Conservation (phyloP, 2,113 vertebrate species). For the Bubo scandiacus region DNA sequence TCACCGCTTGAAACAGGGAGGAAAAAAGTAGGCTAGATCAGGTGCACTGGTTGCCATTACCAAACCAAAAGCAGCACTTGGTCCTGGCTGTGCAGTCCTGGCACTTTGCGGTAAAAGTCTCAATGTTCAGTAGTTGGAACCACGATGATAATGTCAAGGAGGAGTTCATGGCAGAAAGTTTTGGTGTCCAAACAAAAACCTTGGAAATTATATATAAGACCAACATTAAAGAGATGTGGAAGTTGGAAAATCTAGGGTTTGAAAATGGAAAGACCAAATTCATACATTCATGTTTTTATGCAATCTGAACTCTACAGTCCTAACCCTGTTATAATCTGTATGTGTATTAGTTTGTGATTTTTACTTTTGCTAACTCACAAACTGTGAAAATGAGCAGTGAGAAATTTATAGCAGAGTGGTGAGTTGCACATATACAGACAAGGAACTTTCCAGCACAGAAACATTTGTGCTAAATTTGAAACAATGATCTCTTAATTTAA, state of each 20-base stretch:
- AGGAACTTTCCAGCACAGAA: neutral
- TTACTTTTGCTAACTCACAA: neutral
- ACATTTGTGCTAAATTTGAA: neutral
- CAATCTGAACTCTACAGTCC: neutral
- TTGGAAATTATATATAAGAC: neutral
- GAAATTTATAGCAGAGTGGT: neutral
- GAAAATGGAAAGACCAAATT: neutral
- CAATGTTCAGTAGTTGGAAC: neutral
- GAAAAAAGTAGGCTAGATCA: neutral
- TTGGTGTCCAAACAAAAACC: neutral
- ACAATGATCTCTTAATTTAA: neutral
- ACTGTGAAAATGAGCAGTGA: neutral
- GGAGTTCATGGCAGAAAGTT: neutral
- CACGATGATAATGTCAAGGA: neutral
- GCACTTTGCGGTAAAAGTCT: rapidly evolving
- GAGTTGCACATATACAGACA: neutral
- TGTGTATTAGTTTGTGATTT: neutral
- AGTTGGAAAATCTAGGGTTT: neutral
- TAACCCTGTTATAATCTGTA: neutral
- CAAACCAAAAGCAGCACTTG: neutral
- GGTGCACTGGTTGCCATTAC: rapidly evolving
- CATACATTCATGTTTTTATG: rapidly evolving
- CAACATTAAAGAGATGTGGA: neutral
- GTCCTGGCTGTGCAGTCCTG: neutral
- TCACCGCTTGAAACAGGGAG: neutral